These are phyloP conservation scores for Myotis findleyi DNA, from an alignment of 2,797 vertebrate genomes.

Conservation along the genomic window DNA sequence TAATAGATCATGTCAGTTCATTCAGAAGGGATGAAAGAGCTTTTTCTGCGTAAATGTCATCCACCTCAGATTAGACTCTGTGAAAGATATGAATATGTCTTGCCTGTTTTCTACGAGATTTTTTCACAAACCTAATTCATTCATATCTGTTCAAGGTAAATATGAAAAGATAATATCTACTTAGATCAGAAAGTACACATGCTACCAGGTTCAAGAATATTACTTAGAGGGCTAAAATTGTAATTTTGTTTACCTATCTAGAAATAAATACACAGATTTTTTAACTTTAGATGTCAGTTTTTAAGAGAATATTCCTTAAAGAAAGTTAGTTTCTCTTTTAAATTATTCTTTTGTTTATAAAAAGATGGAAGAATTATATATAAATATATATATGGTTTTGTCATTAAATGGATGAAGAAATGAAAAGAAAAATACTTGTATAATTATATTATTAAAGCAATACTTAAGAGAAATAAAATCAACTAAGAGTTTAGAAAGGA, in stretches of 20 bases:
- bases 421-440: slow-evolving; percentile 42
- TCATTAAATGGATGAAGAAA: slow-evolving; percentile 40
- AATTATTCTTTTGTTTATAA: slow-evolving; percentile 15
- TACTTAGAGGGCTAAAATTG: slow-evolving; percentile 56
- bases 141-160: slow-evolving; percentile 54
- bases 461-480: background rate
- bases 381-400: background rate
- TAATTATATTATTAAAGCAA: background rate
- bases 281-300: slow-evolving; percentile 18
- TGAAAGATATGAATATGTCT: slow-evolving; percentile 41
- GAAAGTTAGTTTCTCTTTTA: slow-evolving; percentile 43
- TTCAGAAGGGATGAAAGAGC: slow-evolving; percentile 33
- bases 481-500: background rate
- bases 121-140: slow-evolving; percentile 56
- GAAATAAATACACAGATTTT: slow-evolving; percentile 19
- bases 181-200: slow-evolving; percentile 25
- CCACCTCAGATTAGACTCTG: slow-evolving; percentile 55
- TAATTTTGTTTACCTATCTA: slow-evolving; percentile 12
- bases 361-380: background rate
- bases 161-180: slow-evolving; percentile 67
- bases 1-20: slow-evolving; percentile 31
- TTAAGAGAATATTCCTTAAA: slow-evolving; percentile 44
- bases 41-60: slow-evolving; percentile 34
- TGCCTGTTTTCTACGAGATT: slow-evolving; percentile 42
- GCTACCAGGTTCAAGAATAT: background rate